Conservation (phyloP, 2,888 invertebrate species). For the Melolontha melolontha region DNA sequence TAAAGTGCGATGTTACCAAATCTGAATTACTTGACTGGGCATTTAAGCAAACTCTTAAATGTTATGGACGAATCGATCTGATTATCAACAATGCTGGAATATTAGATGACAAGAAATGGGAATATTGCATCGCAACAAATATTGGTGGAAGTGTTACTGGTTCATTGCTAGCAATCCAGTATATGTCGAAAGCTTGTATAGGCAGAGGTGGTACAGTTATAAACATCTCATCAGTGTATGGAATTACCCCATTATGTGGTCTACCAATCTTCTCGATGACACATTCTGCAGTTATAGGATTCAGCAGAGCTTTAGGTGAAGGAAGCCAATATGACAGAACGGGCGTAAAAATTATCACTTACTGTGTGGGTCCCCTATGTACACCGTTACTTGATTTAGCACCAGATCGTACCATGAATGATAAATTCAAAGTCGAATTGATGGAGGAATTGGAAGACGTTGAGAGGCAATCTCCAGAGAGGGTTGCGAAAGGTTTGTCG, state of each 20-base stretch:
- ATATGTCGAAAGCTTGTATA: conserved; percentile 70
- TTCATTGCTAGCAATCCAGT: conserved; percentile 67
- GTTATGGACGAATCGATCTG: conserved; percentile 67
- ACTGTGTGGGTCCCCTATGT: conserved; percentile 69
- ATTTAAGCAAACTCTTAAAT: conserved; percentile 64
- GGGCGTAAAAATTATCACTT: conserved; percentile 64
- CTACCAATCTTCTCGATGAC: conserved; percentile 71
- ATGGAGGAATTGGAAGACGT: conserved; percentile 55
- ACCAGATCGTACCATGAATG: conserved; percentile 54
- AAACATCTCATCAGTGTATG: conserved; percentile 73
- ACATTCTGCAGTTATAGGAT: conserved; percentile 57
- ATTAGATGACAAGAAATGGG: conserved; percentile 82
- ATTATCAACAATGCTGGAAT: conserved; percentile 82
- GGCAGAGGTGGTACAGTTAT: conserved; percentile 74
- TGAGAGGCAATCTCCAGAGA: conserved; percentile 50
- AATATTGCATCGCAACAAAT: conserved; percentile 72
- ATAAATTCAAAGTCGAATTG: conserved; percentile 57
- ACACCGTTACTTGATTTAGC: conserved; percentile 61
- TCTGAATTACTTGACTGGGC: conserved; percentile 54
- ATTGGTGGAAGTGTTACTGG: conserved; percentile 63
- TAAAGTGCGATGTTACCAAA: conserved; percentile 77
- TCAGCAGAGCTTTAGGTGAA: conserved; percentile 56
- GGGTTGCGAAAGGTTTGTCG: conserved; percentile 61
- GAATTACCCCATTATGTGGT: conserved; percentile 67
- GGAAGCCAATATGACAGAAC: conserved; percentile 64